Conservation (phyloP, 1,140 invertebrate genomes). For the Heliconius eleuchia region DNA sequence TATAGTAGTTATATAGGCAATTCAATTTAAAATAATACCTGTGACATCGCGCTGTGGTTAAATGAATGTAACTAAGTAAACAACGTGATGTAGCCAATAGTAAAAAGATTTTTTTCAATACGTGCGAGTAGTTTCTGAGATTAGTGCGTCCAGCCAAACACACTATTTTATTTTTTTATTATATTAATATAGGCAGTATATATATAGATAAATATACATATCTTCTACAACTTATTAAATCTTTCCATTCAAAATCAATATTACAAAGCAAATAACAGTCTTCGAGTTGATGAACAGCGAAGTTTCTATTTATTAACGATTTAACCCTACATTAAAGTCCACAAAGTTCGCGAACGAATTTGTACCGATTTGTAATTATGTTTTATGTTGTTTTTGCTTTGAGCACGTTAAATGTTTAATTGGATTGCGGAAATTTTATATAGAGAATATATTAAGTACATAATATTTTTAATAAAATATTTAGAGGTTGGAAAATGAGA, state of each 20-base stretch:
- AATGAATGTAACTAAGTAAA: no score
- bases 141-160: no score
- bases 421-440: no score
- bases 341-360: neutral
- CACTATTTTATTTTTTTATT: neutral
- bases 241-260: constrained; percentile 15
- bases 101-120: no score
- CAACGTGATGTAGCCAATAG: no score
- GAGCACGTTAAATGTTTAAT: neutral
- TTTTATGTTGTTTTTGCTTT: constrained; percentile 15
- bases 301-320: constrained; percentile 28
- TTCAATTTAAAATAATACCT: no score
- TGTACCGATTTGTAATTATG: constrained; percentile 9
- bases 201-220: neutral
- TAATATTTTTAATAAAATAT: no score
- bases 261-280: constrained; percentile 17
- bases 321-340: constrained; percentile 14
- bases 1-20: no score
- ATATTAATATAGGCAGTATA: neutral
- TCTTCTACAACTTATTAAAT: neutral
- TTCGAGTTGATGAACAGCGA: constrained; percentile 24
- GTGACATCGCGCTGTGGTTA: no score
- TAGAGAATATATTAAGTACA: no score
- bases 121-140: no score
- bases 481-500: no score